A percentile compares a stretch with the other conserved stretches of the same genome.
phyloP scores from a whole-genome alignment of 2,797 vertebrate species.

The Trichosurus vulpecula region DNA sequence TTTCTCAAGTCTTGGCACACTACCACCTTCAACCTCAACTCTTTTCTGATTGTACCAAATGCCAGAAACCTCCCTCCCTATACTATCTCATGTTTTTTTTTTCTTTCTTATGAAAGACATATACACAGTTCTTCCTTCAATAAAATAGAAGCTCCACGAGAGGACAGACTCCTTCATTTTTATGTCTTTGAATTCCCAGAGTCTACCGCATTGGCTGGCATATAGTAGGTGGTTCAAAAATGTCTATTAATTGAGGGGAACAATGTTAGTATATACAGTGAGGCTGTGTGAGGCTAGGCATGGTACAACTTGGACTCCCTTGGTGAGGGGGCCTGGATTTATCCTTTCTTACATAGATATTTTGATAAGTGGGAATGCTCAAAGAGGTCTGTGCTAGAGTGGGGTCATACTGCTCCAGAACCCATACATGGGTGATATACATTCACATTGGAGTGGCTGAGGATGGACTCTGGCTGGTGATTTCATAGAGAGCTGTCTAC shows the following conservation, averaged over 20 bases:
- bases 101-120: not conserved
- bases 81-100: not conserved
- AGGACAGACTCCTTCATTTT: not conserved
- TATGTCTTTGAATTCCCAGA: not conserved
- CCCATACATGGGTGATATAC: not conserved
- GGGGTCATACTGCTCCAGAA: not conserved
- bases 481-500: not conserved
- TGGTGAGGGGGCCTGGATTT: not conserved
- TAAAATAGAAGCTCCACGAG: not conserved
- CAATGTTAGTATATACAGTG: not conserved
- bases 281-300: not conserved
- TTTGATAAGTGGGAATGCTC: not conserved
- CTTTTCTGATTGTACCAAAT: too few relatives aligned
- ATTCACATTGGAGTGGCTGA: not conserved
- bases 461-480: not conserved
- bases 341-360: not conserved
- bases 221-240: not conserved
- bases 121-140: not conserved
- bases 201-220: not conserved
- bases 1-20: too few relatives aligned
- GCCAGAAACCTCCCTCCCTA: not conserved
- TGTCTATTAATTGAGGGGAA: not conserved
- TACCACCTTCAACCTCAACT: too few relatives aligned
- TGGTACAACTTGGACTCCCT: not conserved
- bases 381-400: not conserved